Evolutionary conservation across 1,140 invertebrate species (phyloP).

Genomic region (Dendrolimus punctatus): DNA sequence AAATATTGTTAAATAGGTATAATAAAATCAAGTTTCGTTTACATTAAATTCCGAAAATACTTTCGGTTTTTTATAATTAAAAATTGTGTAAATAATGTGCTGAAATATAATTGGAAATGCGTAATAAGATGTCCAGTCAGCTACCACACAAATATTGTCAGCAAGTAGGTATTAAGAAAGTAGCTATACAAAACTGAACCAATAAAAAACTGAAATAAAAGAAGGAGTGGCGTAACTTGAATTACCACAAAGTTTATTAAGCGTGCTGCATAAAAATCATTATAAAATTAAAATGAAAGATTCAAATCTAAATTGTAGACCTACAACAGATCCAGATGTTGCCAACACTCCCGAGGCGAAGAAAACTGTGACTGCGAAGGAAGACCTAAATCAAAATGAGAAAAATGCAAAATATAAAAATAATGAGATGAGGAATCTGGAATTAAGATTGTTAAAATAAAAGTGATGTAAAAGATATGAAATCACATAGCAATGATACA

Average conservation of each 20-base stretch:
- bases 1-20: conserved; percentile 20
- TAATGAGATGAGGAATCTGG: conserved; percentile 42
- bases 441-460: conserved; percentile 46
- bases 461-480: conserved; percentile 30
- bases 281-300: conserved; percentile 60
- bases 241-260: conserved; percentile 52
- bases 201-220: conserved; percentile 15
- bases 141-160: conserved; percentile 33
- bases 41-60: conserved; percentile 30
- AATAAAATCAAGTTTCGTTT: conserved; percentile 17
- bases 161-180: conserved; percentile 49
- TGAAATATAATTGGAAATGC: too few species aligned
- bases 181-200: conserved; percentile 36
- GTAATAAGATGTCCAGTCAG: too few species aligned
- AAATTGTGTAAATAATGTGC: conserved; percentile 14
- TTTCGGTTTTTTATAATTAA: conserved; percentile 40
- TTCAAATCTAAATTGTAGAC: conserved; percentile 58
- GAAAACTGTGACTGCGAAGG: conserved; percentile 45
- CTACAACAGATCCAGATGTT: conserved; percentile 52
- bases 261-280: conserved; percentile 36
- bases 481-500: conserved; percentile 60
- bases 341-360: conserved; percentile 44
- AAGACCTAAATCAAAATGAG: conserved; percentile 58
- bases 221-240: conserved; percentile 50
- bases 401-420: conserved; percentile 51